These are phyloP conservation scores for Cyaniris semiargus DNA, from an alignment of 2,888 invertebrate genomes.

Conservation along the genomic window DNA sequence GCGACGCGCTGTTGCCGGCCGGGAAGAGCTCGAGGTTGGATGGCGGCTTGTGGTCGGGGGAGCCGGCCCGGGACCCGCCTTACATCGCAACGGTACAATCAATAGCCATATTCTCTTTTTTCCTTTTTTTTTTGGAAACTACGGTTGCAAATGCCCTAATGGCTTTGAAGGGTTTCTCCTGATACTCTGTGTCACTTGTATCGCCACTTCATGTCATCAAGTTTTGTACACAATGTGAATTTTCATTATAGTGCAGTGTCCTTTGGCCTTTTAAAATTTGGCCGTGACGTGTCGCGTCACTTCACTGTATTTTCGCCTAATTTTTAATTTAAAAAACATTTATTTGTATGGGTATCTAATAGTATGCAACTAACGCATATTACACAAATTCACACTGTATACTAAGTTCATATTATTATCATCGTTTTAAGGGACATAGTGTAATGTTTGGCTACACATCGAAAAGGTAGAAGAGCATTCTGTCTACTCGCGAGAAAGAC, in stretches of 20 bases:
- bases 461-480: conserved; percentile 24
- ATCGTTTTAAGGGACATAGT: conserved; percentile 1
- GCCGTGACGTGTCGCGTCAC: no score
- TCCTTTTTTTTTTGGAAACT: background rate
- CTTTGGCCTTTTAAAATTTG: background rate
- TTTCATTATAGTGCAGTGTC: background rate
- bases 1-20: conserved; percentile 81
- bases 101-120: conserved; percentile 52
- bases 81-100: conserved; percentile 59
- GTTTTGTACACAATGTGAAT: background rate
- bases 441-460: conserved; percentile 32
- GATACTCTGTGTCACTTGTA: background rate
- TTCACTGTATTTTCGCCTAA: no score
- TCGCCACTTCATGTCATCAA: background rate
- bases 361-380: background rate
- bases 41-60: conserved; percentile 86
- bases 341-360: no score
- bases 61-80: conserved; percentile 77
- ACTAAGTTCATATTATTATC: background rate
- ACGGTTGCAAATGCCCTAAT: background rate
- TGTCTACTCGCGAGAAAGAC: conserved; percentile 35
- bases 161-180: background rate
- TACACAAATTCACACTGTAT: background rate
- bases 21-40: conserved; percentile 86
- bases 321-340: no score